Base-by-base conservation (phyloP, 2,888 invertebrate genomes). In the Eulithis prunata region DNA sequence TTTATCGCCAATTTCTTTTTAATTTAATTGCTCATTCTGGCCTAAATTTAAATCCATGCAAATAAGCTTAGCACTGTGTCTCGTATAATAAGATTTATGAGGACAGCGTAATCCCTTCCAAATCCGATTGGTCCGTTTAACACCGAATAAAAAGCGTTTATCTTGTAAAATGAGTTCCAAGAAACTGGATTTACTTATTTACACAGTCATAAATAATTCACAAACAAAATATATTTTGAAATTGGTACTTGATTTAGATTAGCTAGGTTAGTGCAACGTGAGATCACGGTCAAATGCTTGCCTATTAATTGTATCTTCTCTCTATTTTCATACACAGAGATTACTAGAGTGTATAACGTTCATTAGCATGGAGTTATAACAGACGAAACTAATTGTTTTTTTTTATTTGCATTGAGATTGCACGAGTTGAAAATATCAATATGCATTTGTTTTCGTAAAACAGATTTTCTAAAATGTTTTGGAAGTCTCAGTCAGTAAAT, bases 51-150 rank as follows among this genome's bases (percentile, higher is more conserved):
- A 73, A 78, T 77, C 73, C 75, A 79, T 78, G 79, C 78, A 79
- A 82, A 84, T 80, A 84, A 78, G 80, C 75, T 77, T 73, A 74
- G 60, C 71, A 70, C 68, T 73, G 72, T 73, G 69, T 73, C 72
- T 70, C 74, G 71, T 59, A 36, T 81, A 80, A 82, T 82, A 83
- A 83, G 83, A 86, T 84, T 85, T 82, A 84, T 83, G 76, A 78
- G 74, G 82, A 83, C 84, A 82, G 75, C 72, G 72, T 85, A 83
- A 86, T 84, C 83, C 81, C 74, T 76, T 78, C 63, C 69, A 77
- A 84, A 86, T 83, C 84, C 82, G 80, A 85, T 85, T 83, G 83
- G 81, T 81, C 77, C 80, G 79, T 80, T 79, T 77, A 82, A 80
- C 81, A 79, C 69, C 69, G 77, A 80, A 81, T 80, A 78, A 78